phyloP scores from a whole-genome alignment of 2,797 vertebrate genomes.

The Chaunax sp. region DNA sequence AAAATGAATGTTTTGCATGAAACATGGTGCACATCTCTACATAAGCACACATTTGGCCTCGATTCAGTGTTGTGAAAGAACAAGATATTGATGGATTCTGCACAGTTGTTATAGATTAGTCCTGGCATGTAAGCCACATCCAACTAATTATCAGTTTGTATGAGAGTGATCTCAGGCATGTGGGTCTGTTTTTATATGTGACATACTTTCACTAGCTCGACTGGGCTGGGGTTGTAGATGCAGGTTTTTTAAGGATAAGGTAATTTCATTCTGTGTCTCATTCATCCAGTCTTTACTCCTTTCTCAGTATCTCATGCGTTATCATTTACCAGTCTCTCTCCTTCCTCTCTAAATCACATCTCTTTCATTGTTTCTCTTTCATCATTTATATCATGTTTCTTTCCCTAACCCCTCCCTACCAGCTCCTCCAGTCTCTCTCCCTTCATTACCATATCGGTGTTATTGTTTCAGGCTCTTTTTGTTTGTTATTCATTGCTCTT shows the following conservation, averaged over 20 bases:
- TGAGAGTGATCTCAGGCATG: constrained; percentile 2
- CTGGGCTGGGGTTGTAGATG: background rate
- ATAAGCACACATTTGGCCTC: background rate
- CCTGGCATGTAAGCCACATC: background rate
- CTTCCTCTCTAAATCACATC: background rate
- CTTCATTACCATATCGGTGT: constrained; percentile 15
- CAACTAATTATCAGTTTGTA: constrained; percentile 16
- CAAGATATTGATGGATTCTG: background rate
- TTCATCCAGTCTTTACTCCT: background rate
- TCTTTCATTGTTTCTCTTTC: constrained; percentile 1
- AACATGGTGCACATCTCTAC: background rate
- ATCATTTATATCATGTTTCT: background rate
- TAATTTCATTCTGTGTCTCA: background rate
- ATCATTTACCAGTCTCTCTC: background rate
- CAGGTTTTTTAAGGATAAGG: background rate
- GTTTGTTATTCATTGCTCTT: background rate
- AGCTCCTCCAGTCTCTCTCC: constrained; percentile 7
- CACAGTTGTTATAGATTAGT: background rate
- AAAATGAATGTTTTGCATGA: background rate
- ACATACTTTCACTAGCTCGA: background rate
- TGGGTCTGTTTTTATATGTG: constrained; percentile 7
- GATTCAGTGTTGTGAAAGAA: background rate
- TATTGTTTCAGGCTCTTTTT: constrained; percentile 7
- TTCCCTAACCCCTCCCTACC: background rate
- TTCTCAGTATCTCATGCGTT: constrained; percentile 3